Base-by-base conservation (phyloP, 2,797 vertebrate genomes). In the Nannoperca australis region DNA sequence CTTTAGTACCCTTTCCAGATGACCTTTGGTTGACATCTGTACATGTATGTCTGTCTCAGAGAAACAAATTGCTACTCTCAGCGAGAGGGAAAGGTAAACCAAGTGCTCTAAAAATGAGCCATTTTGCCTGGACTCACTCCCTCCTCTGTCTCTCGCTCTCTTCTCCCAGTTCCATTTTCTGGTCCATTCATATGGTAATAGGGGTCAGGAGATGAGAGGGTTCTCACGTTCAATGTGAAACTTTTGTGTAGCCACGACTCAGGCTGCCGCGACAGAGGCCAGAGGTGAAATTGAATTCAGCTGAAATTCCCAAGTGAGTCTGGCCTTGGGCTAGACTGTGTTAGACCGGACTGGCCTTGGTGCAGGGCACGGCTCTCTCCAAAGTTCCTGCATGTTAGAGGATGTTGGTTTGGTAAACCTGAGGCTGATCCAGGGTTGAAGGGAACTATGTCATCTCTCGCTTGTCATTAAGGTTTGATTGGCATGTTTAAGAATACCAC, bases 221-320 rank as follows among this genome's bases (percentile, higher is more conserved):
- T 97, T 98, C 97, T 98, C 97, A 97, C 95, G 93, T 97, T 97
- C 94, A 94, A 95, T 95, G 96, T 94, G 95, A 96, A 95, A 93
- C 94, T 96, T 92, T 97, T 97, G 96, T 97, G 94, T 95, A 83
- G 85, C 87, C 86, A 65, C 87, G 92, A 94, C 94, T 94, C 93
- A 95, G 95, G 94, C 95, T 95, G 94, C 79, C 65, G 79, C 88
- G 89, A 94, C 93, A 91, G 90, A 95, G 96, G 94, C 92, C 95
- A 93, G 93, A 96, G 93, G 92, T 95, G 94, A 96, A 96, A 95
- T 94, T 94, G 93, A 95, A 97, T 95, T 95, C 93, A 94, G 81
- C 81, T 92, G 94, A 96, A 92, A 95, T 95, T 92, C 93, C 89
- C 90, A 90, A 93, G 93, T 92, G 93, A 95, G 94, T 91, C 83